phyloP scores from a whole-genome alignment of 2,888 invertebrate species.

The Mimumesa dahlbomi region DNA sequence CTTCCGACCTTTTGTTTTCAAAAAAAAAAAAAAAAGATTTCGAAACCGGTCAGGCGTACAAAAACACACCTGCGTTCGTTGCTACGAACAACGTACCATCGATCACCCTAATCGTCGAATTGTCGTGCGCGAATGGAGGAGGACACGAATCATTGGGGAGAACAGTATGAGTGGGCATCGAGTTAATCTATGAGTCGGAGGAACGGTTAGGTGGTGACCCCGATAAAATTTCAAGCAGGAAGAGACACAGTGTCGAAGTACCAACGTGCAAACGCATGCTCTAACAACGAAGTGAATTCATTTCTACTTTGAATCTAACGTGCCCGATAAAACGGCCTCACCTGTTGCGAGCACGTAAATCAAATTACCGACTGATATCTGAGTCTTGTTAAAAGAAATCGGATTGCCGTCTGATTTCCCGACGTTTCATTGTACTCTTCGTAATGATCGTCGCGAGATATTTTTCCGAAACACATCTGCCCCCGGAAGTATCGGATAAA shows the following conservation, averaged over 20 bases:
- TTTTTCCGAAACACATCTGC: too few species aligned
- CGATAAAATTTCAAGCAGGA: conserved; percentile 28
- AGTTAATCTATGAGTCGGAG: conserved; percentile 16
- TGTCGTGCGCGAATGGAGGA: conserved; percentile 9
- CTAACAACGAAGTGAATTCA: conserved; percentile 32
- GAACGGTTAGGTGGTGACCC: conserved; percentile 29
- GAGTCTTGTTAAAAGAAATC: conserved; percentile 24
- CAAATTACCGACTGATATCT: conserved; percentile 22
- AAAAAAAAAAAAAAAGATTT: too few species aligned
- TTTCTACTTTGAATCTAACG: conserved; percentile 23
- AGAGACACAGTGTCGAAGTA: conserved; percentile 1
- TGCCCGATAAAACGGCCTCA: conserved; percentile 40
- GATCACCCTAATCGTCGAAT: conserved; percentile 42
- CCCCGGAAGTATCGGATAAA: too few species aligned
- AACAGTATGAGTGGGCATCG: conserved; percentile 14
- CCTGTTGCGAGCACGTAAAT: conserved; percentile 50
- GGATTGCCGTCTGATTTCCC: conserved; percentile 10
- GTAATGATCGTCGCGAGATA: background rate
- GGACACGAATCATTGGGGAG: conserved; percentile 27
- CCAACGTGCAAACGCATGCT: background rate
- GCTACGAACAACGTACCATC: conserved; percentile 20
- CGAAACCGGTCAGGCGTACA: too few species aligned
- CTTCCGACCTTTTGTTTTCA: too few species aligned
- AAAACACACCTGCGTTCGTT: conserved; percentile 9
- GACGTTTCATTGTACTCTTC: background rate